Conservation (phyloP, 2,888 invertebrate species). For the Acanthosepion esculentum region DNA sequence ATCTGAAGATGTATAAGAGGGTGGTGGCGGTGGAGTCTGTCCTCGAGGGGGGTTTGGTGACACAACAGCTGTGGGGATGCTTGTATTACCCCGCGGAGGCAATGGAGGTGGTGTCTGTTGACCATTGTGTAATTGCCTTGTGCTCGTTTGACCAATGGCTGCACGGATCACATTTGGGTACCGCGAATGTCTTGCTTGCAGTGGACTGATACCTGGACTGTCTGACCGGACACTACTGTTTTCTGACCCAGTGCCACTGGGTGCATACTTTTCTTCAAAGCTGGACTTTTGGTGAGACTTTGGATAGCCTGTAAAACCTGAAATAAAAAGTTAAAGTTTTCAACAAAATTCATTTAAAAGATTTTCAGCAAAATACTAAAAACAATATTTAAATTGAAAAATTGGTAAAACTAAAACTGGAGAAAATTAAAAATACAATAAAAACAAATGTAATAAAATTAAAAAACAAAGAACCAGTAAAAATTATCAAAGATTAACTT, state of each 20-base stretch:
- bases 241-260: slow-evolving; percentile 90
- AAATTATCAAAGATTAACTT: too few species aligned
- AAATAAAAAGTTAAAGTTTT: not conserved
- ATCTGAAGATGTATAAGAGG: slow-evolving; percentile 48
- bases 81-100: slow-evolving; percentile 59
- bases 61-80: slow-evolving; percentile 49
- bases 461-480: too few species aligned
- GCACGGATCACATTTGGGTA: slow-evolving; percentile 55
- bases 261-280: slow-evolving; percentile 86
- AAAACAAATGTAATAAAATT: too few species aligned
- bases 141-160: slow-evolving; percentile 46
- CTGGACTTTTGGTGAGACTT: slow-evolving; percentile 88
- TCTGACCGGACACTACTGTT: slow-evolving; percentile 82
- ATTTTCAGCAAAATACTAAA: not conserved
- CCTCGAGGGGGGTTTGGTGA: slow-evolving; percentile 55
- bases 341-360: not conserved
- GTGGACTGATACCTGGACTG: slow-evolving; percentile 60
- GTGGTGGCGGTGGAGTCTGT: slow-evolving; percentile 61
- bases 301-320: slow-evolving; percentile 51
- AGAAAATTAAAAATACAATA: not conserved
- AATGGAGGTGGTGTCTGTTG: slow-evolving; percentile 77
- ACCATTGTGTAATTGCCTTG: slow-evolving; percentile 48
- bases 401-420: not conserved
- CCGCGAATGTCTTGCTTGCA: slow-evolving; percentile 50
- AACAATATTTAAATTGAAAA: not conserved